Conservation (phyloP, 2,797 vertebrate genomes). For the Cetoscarus ocellatus region DNA sequence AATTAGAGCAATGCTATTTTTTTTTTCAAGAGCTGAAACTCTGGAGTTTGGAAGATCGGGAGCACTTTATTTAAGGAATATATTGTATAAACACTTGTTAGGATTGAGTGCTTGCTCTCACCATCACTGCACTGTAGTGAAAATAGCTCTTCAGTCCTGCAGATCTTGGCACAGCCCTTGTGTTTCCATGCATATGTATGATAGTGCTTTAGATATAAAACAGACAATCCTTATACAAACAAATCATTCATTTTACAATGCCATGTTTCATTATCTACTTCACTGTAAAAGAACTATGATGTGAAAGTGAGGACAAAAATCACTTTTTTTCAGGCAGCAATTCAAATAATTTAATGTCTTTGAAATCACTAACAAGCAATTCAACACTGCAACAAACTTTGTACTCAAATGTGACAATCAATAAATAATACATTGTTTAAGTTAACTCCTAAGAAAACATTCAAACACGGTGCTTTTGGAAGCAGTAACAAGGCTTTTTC, state of each 20-base stretch:
- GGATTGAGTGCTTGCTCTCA: constrained; percentile 6
- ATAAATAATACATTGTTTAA: constrained; percentile 79
- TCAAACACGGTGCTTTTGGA: constrained; percentile 56
- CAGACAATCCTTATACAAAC: constrained; percentile 43
- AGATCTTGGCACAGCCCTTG: constrained; percentile 40
- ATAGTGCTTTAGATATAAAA: constrained; percentile 36
- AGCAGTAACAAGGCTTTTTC: constrained; percentile 38
- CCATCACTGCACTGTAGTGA: constrained; percentile 9
- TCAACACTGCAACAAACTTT: constrained; percentile 69
- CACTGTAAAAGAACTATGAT: not conserved
- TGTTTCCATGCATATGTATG: constrained; percentile 36
- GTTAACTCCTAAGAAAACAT: constrained; percentile 58
- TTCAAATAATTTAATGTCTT: constrained; percentile 80
- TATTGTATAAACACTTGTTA: constrained; percentile 12
- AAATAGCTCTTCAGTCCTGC: constrained; percentile 3
- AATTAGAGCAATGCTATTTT: not conserved
- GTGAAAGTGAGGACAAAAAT: constrained; percentile 7
- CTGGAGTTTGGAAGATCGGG: constrained; percentile 7
- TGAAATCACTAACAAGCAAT: constrained; percentile 64
- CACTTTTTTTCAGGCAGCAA: constrained; percentile 28
- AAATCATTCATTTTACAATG: constrained; percentile 27
- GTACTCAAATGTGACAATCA: constrained; percentile 73
- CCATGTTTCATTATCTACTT: constrained; percentile 20
- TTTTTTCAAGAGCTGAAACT: not conserved
- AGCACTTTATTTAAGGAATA: not conserved